Conservation (phyloP, 2,113 vertebrate species). For the Fulica atra region DNA sequence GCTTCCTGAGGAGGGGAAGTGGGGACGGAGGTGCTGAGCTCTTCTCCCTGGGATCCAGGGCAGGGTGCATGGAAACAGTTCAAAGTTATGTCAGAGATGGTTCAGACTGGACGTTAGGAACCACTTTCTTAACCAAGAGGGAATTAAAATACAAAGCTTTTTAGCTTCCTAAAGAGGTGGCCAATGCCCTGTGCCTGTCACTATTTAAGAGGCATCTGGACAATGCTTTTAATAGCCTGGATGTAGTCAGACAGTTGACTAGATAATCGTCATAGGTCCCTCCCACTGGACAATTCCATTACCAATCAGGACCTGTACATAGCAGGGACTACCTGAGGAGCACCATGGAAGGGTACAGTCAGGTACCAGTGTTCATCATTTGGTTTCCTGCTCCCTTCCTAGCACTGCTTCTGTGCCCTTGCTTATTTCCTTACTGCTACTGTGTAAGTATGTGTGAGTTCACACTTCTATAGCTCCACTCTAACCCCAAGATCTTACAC, state of each 20-base stretch:
- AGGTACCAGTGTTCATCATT: neutral
- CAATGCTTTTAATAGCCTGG: neutral
- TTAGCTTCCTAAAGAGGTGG: neutral
- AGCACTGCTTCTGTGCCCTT: neutral
- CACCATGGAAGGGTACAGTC: neutral
- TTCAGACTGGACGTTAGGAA: neutral
- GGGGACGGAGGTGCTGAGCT: neutral
- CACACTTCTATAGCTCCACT: neutral
- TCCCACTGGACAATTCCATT: neutral
- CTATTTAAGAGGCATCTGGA: neutral
- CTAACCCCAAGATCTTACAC: neutral
- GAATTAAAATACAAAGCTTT: neutral
- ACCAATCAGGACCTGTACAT: neutral
- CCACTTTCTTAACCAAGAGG: neutral
- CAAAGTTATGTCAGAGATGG: neutral
- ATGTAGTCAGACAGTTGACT: neutral
- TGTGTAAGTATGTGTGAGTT: neutral
- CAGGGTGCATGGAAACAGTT: fast-evolving
- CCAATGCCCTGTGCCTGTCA: neutral
- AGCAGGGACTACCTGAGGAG: neutral
- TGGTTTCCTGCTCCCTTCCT: neutral
- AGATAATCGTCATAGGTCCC: neutral
- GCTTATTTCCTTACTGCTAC: neutral
- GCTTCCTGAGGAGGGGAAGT: neutral
- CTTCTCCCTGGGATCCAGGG: neutral